Percentiles rank a stretch among this genome's conserved stretches.
Conservation (phyloP, 1,140 invertebrate species). For the Oryctes rhinoceros region DNA sequence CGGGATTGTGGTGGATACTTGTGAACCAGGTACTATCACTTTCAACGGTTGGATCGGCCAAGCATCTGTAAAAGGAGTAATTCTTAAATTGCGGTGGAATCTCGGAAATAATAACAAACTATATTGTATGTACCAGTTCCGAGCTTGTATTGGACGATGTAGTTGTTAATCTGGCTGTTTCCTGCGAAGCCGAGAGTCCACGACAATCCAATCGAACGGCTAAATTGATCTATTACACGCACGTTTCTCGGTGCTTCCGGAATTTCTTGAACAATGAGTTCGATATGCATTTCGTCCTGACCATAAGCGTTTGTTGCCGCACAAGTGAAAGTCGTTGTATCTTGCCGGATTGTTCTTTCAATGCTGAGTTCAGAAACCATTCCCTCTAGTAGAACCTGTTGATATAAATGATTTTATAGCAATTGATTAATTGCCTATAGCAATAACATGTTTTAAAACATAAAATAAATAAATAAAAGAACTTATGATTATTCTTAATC, state of each 20-base stretch:
- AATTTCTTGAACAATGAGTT: constrained; percentile 90
- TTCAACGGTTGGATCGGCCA: constrained; percentile 81
- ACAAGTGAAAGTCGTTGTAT: constrained; percentile 90
- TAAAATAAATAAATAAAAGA: too few species aligned
- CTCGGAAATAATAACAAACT: not conserved
- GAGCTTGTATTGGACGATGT: constrained; percentile 86
- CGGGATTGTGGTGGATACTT: constrained; percentile 79
- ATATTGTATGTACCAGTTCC: constrained; percentile 71
- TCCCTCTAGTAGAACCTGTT: constrained; percentile 72
- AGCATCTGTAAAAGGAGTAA: constrained; percentile 64
- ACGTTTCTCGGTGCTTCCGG: constrained; percentile 88
- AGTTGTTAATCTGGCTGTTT: constrained; percentile 87
- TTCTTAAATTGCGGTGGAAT: not conserved
- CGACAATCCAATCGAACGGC: constrained; percentile 79
- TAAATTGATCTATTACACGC: constrained; percentile 82
- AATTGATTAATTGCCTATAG: too few species aligned
- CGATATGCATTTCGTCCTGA: constrained; percentile 89
- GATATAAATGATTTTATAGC: not conserved
- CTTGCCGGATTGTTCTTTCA: constrained; percentile 82
- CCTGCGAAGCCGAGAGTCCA: constrained; percentile 89
- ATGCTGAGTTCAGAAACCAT: constrained; percentile 83
- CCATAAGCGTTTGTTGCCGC: constrained; percentile 88
- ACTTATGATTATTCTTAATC: too few species aligned
- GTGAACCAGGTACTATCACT: constrained; percentile 79
- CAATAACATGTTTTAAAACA: too few species aligned